Base-by-base conservation (phyloP, 1,140 invertebrate genomes). In the Holcopasites calliopsidis region DNA sequence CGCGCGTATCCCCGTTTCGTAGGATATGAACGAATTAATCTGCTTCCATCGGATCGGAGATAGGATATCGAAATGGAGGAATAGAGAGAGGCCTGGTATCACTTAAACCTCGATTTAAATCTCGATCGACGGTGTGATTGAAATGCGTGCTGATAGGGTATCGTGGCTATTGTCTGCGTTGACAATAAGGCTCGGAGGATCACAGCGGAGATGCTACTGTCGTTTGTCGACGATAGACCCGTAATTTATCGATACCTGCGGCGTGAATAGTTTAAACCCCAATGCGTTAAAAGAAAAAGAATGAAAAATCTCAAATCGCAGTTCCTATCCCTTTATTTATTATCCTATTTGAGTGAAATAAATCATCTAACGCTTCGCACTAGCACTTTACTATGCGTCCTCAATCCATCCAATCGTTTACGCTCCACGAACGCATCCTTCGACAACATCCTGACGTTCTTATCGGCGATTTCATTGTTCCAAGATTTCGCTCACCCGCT, bases 401-500 rank as follows among this genome's bases (percentile, higher is more conserved):
- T 7, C 66, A 11, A 57, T 44, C n/a, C 23, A 13, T 6, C 35
- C 18, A 13, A 35, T 35, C 23, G 0, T 62, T 42, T 18, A 18
- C 35, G 31, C 26, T 11, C 8, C 13, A 33, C 44, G 33, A 52
- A 58, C 31, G 23, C 16, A 33, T 28, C 50, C 4, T 23, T 44
- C 42, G 49, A 76, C 52, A 49, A 79, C 77, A 74, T 82, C 65
- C 54, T 57, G 66, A 73, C 70, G 76, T 84, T 72, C 62, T 75
- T 68, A 84, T 82, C 83, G 79, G 62, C 58, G 66, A 80, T 86
- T 79, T 80, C 77, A 86, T 86, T 86, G 82, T 82, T 77, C 73
- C 70, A 77, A 82, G 86, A 85, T 79, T 78, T 77, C 61, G 35
- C 40, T 73, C 8, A 21, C 38, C 28, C 26, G 26, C 23, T 52